These are phyloP conservation scores for Creontiades dilutus DNA, from an alignment of 2,888 invertebrate genomes.

Conservation along the genomic window DNA sequence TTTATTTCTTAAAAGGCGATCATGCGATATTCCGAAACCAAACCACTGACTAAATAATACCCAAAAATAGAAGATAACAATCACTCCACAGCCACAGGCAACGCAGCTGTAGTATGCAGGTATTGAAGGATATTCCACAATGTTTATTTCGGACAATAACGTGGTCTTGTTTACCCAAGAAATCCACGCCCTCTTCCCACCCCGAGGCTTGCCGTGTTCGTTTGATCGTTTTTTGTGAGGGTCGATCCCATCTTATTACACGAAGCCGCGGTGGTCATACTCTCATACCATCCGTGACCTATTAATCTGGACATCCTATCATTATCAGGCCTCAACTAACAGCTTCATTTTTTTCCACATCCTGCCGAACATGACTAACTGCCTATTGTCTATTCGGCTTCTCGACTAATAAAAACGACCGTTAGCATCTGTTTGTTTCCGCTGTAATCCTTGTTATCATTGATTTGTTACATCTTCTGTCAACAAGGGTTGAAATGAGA, in stretches of 20 bases:
- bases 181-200: slow-evolving; percentile 12
- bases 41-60: background rate
- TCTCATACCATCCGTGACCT: slow-evolving; percentile 46
- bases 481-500: background rate
- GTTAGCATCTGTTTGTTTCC: slow-evolving; percentile 8
- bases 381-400: slow-evolving; percentile 32
- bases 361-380: slow-evolving; percentile 51
- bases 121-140: background rate
- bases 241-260: slow-evolving; percentile 44
- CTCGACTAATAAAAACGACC: slow-evolving; percentile 22
- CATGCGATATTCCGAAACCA: too few relatives aligned
- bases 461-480: slow-evolving; percentile 26
- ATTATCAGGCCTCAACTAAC: slow-evolving; percentile 19
- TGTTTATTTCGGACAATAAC: background rate
- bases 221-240: slow-evolving; percentile 31
- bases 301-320: slow-evolving; percentile 50
- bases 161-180: slow-evolving; percentile 20
- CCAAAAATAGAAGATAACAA: background rate
- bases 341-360: slow-evolving; percentile 42
- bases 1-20: too few relatives aligned
- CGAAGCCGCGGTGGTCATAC: slow-evolving; percentile 42
- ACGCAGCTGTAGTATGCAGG: background rate
- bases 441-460: background rate
- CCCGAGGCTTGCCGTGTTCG: background rate
- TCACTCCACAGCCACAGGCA: background rate